phyloP scores from a whole-genome alignment of 2,797 vertebrate species.

The Rhyacichthys aspro region DNA sequence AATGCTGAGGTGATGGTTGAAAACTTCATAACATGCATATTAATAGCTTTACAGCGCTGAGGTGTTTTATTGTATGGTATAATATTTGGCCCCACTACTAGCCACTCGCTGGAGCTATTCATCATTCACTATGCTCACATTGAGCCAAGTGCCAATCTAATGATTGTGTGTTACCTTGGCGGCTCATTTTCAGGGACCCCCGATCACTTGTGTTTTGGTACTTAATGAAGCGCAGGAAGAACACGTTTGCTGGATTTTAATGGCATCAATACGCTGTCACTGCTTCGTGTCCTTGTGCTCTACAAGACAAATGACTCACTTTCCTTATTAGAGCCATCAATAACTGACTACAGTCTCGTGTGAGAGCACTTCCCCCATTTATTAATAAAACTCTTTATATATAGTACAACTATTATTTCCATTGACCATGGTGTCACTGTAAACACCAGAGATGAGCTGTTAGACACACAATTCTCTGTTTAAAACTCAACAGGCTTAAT shows the following conservation, averaged over 20 bases:
- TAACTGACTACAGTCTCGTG: constrained; percentile 1
- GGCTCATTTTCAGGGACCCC: constrained; percentile 64
- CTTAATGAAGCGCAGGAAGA: constrained; percentile 44
- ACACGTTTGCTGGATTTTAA: constrained; percentile 33
- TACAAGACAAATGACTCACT: constrained; percentile 28
- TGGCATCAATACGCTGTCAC: constrained; percentile 15
- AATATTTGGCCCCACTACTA: neutral
- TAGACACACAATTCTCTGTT: no score
- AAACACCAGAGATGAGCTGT: no score
- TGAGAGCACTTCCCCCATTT: neutral
- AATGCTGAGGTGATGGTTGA: no score
- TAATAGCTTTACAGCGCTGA: no score
- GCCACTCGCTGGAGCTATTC: constrained; percentile 49
- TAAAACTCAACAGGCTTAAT: no score
- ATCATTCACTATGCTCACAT: constrained; percentile 66
- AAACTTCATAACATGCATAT: no score
- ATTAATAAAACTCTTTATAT: no score
- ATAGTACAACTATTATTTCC: no score
- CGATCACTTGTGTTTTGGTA: constrained; percentile 46
- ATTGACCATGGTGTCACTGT: no score
- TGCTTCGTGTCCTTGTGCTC: constrained; percentile 6
- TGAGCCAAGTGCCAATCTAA: constrained; percentile 69
- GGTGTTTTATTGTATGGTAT: neutral
- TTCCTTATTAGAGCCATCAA: constrained; percentile 5
- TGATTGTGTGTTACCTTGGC: constrained; percentile 65